Evolutionary conservation across 23 tunicate genomes (phyloP).

Genomic region (Aplidium turbinatum): DNA sequence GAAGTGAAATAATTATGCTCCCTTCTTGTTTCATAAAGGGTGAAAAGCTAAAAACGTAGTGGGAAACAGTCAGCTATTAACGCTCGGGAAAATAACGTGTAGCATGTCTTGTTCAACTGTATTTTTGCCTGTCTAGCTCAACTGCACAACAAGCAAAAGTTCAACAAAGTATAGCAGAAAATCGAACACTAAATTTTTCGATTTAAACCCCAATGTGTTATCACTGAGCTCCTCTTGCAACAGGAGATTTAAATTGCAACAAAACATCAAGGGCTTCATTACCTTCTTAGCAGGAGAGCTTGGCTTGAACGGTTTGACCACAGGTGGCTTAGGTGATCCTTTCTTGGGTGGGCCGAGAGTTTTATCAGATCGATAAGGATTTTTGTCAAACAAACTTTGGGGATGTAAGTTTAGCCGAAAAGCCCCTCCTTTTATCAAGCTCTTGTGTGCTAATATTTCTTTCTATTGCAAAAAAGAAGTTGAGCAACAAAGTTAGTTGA

Average conservation of each 20-base stretch:
- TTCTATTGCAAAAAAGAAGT: slow-evolving; percentile 28
- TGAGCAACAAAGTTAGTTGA: not conserved
- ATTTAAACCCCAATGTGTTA: no score
- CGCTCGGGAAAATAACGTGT: no score
- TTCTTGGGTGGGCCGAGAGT: slow-evolving; percentile 83
- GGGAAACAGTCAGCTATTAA: no score
- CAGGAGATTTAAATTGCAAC: no score
- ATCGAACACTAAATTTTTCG: no score
- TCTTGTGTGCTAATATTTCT: slow-evolving; percentile 56
- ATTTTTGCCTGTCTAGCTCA: no score
- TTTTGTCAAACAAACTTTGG: slow-evolving; percentile 67
- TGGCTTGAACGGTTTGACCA: slow-evolving; percentile 91
- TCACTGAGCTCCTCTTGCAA: no score
- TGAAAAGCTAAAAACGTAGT: no score
- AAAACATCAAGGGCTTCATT: no score
- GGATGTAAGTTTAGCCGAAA: slow-evolving; percentile 91
- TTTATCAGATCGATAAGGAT: slow-evolving; percentile 78
- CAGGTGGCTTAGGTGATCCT: slow-evolving; percentile 57
- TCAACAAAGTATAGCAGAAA: no score
- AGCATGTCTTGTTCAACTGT: no score
- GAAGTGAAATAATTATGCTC: not conserved
- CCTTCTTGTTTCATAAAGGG: not conserved
- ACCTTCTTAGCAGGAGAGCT: slow-evolving; percentile 95
- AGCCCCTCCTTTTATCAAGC: slow-evolving; percentile 81
- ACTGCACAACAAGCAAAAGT: no score